Evolutionary conservation across 2,888 invertebrate genomes (phyloP), one percentile per base, ranked within the genome.

Genomic region (Drosophila silvestris): DNA sequence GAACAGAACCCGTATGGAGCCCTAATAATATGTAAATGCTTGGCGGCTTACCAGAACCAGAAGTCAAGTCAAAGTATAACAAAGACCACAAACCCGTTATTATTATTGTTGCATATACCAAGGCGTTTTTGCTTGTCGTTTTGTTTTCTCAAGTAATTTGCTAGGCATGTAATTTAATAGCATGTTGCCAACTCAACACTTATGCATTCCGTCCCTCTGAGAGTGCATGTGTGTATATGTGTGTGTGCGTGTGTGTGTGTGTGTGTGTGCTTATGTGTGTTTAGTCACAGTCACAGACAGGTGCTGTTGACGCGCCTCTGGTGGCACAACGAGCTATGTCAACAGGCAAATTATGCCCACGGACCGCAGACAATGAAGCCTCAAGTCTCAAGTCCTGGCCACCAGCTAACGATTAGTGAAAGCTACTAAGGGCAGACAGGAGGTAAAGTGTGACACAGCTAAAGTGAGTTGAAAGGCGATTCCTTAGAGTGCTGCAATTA

Each of bases 141-240:
- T 83, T 85, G 85, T 85, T 85, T 86, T 85, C 85, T 68, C 85
- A 87, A 87, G 85, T 79, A 82, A 85, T 87, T 85, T 87, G 82
- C 87, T 71, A 57, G 80, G 62, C 79, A 83, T 86, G 85, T 86
- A 85, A 85, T 83, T 86, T 86, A 85, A 85, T 85, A 81, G 85
- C 81, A 60, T 47, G 68, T 41, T 64, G 64, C 67, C 70, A 79
- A 76, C 76, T 68, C 69, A 63, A 58, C 65, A 72, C 78, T 60
- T 41, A 32, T 58, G 47, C 52, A 35, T 47, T 44, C 44, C 22
- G 22, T 12, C 1, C 44, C 22, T 19, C 10, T 37, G 35, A 47
- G 51, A 56, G 51, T 44, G 41, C 61, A 44, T 63, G 44, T n/a
- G 39, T 39, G 19, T 9, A 3, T 19, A 7, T 37, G 7, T 37